Evolutionary conservation across 2,888 invertebrate genomes (phyloP), one percentile per base, ranked within the genome.

Genomic region (Rhodophaea formosa): DNA sequence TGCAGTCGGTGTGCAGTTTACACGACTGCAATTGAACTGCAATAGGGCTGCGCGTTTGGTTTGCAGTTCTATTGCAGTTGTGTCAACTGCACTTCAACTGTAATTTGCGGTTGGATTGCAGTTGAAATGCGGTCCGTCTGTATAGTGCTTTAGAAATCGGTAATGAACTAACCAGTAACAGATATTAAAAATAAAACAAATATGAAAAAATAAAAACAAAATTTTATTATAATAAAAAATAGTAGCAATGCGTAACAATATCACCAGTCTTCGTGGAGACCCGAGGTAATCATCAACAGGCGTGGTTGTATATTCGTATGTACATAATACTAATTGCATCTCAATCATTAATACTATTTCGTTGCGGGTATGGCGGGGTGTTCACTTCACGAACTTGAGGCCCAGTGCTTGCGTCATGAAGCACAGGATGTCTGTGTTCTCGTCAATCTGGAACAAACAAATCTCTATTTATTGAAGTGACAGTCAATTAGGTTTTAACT

Each of bases 371-470:
- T 72, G 75, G 75, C 74, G 53, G 70, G 66, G 68, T 69, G 64
- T 63, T 75, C 74, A 80, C 66, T 80, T 77, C 30, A 77, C 73
- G 68, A 95, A 96, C 67, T 93, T 82, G 55, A 97, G 90, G 14
- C 93, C 93, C 61, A 97, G 88, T 39, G 95, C 92, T 81, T 95
- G 94, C 54, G 94, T 93, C 70, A 97, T 93, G 88, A 98, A 98
- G 78, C 95, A 94, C 74, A 98, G 92, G 69, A 98, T 96, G 80
- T 99, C 98, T 0, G 97, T 96, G 74, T 95, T 93, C 85, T 99
- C 98, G 67, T 98, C 98, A 77, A 99, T 99, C 95, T 98, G 92
- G 75, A 93, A 82, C 52, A 55, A 91, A 62, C 66, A 73, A 69
- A 68, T 51, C 59, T 43, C 23, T 23, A 23, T 23, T 23, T 23